Conservation (phyloP, 2,113 vertebrate species). For the Ibidorhyncha struthersii region DNA sequence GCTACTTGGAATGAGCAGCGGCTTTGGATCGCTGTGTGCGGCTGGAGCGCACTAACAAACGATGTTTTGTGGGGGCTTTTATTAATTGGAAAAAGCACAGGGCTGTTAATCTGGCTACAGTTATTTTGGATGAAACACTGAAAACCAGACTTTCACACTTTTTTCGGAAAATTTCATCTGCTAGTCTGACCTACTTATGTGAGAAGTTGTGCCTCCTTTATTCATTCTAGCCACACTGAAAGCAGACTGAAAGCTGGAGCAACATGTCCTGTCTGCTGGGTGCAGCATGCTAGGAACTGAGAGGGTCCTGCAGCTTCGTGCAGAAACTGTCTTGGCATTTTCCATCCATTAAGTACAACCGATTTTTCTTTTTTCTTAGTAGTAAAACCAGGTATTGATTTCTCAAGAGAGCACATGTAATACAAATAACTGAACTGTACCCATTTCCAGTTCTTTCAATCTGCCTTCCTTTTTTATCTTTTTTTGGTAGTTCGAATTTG, state of each 20-base stretch:
- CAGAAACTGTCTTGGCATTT: not conserved
- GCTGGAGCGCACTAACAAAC: not conserved
- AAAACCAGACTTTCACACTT: not conserved
- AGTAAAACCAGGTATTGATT: not conserved
- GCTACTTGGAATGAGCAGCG: not conserved
- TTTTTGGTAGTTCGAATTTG: not conserved
- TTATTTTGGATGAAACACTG: not conserved
- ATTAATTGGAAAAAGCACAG: not conserved
- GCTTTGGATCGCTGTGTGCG: rapidly evolving
- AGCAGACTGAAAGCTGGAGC: not conserved
- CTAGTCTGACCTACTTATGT: not conserved
- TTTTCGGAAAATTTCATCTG: not conserved
- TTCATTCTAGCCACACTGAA: not conserved
- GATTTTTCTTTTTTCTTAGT: not conserved
- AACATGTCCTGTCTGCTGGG: not conserved
- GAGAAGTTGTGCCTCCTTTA: not conserved
- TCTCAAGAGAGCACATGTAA: not conserved
- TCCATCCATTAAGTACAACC: not conserved
- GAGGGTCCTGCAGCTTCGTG: not conserved
- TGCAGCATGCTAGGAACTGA: not conserved
- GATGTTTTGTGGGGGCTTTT: not conserved
- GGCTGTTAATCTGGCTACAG: not conserved
- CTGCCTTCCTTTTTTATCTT: rapidly evolving
- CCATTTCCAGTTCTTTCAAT: not conserved
- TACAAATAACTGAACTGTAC: not conserved